Percentiles rank a stretch among this genome's conserved stretches.
phyloP scores from a whole-genome alignment of 2,113 vertebrate genomes.

The Dipodomys merriami region DNA sequence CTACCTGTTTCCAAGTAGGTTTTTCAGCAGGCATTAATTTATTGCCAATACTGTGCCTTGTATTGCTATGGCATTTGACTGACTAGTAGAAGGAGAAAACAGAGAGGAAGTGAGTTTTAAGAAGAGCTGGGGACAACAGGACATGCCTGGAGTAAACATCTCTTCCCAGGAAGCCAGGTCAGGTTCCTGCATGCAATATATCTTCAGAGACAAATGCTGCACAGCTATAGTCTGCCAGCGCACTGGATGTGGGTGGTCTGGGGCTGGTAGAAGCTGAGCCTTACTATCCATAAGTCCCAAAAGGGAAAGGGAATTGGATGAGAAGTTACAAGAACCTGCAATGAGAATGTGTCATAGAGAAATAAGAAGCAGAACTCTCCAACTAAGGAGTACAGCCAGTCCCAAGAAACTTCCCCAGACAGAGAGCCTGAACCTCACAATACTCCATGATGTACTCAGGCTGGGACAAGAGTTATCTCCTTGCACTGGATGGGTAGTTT shows the following conservation, averaged over 20 bases:
- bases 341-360: neutral
- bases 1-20: conserved; percentile 64
- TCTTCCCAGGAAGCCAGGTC: neutral
- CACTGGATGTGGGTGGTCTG: neutral
- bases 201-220: neutral
- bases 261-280: neutral
- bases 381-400: neutral
- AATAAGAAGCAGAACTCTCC: neutral
- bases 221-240: neutral
- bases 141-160: neutral
- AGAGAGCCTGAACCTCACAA: neutral
- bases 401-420: neutral
- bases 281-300: neutral
- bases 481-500: neutral
- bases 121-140: neutral
- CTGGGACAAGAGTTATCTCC: neutral
- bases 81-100: conserved; percentile 6
- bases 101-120: neutral
- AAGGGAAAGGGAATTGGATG: neutral
- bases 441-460: rapidly evolving
- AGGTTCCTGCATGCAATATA: neutral
- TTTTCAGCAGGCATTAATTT: conserved; percentile 69
- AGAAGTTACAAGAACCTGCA: neutral
- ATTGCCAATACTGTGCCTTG: conserved; percentile 48
- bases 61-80: conserved; percentile 69